phyloP scores from a whole-genome alignment of 2,888 invertebrate species.

The Fragum sueziense region DNA sequence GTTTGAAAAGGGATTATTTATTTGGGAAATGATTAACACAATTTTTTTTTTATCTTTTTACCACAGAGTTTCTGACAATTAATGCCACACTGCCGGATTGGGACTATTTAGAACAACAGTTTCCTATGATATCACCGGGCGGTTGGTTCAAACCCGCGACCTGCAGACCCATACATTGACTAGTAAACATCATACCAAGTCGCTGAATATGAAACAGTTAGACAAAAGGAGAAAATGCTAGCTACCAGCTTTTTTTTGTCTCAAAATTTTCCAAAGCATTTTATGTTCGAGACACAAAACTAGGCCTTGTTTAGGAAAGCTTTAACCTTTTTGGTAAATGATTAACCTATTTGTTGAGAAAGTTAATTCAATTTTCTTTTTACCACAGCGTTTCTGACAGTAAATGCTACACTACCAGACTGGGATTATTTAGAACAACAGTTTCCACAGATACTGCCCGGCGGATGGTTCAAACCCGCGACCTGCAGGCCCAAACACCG shows the following conservation, averaged over 20 bases:
- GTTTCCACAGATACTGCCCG: background rate
- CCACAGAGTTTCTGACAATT: background rate
- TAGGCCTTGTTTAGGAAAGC: background rate
- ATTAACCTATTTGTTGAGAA: background rate
- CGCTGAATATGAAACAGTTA: too few relatives aligned
- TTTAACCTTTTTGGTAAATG: too few relatives aligned
- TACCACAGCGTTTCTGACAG: background rate
- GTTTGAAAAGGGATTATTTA: too few relatives aligned
- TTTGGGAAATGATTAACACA: too few relatives aligned
- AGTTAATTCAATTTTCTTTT: background rate
- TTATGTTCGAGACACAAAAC: background rate
- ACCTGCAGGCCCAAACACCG: background rate
- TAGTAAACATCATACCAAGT: constrained; percentile 1
- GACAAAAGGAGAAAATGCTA: background rate
- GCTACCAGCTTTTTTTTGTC: background rate
- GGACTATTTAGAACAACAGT: background rate
- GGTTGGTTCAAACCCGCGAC: background rate
- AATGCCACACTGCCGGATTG: background rate
- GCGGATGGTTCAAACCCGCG: background rate
- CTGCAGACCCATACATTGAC: background rate
- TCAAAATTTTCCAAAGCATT: background rate
- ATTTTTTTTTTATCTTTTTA: too few relatives aligned
- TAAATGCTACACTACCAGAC: background rate
- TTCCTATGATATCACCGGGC: background rate
- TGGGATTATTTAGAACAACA: background rate